phyloP scores from a whole-genome alignment of 2,797 vertebrate species.

The Poeciliopsis infans region DNA sequence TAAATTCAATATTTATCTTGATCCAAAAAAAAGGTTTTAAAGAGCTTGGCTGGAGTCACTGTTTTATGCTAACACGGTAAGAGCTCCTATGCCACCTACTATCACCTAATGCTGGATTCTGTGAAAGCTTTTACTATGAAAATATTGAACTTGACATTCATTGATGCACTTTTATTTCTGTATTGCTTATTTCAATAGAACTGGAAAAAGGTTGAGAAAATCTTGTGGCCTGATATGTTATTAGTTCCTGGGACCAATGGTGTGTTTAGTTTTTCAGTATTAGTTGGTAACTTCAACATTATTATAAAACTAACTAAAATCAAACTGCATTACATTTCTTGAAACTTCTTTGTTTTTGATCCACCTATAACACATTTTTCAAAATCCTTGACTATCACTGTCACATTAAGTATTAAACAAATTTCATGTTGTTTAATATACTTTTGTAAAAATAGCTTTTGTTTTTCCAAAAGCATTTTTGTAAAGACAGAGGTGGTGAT shows the following conservation, averaged over 20 bases:
- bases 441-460: no score
- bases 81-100: conserved; percentile 7
- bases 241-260: not conserved
- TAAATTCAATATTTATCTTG: conserved; percentile 21
- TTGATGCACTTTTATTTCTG: not conserved
- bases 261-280: not conserved
- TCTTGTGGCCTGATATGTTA: no score
- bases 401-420: not conserved
- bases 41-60: conserved; percentile 25
- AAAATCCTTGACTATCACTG: not conserved
- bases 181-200: not conserved
- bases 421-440: not conserved
- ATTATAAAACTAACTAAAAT: not conserved
- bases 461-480: no score
- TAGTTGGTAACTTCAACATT: not conserved
- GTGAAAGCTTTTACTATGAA: conserved; percentile 18
- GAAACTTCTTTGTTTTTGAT: not conserved
- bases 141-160: not conserved
- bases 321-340: not conserved
- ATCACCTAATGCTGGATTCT: conserved; percentile 19
- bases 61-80: not conserved
- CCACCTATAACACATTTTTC: not conserved
- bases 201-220: not conserved
- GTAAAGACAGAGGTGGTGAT: no score
- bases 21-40: conserved; percentile 14